Evolutionary conservation across 2,888 invertebrate species (phyloP), one percentile per base, ranked within the genome.

Genomic region (Rhyacophila evoluta): DNA sequence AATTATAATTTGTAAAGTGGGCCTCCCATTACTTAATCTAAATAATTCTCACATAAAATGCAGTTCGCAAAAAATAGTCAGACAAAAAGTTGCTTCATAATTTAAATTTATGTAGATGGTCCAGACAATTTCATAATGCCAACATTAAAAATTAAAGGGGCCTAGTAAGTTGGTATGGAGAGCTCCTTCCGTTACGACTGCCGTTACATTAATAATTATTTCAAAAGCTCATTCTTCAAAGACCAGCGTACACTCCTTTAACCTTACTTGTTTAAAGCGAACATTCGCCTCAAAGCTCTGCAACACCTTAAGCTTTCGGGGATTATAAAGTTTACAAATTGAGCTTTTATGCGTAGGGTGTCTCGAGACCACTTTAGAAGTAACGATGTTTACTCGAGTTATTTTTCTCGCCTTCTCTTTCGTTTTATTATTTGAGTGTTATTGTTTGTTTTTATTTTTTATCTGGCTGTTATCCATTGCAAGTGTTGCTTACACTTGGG

Each of bases 301-400:
- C 69, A 79, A 81, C 76, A 77, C 77, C 75, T 78, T 70, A 77
- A 75, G 74, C 77, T 81, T 77, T 72, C 41, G 81, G 72, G 79
- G 77, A 81, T 81, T 81, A 79, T 77, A 77, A 81, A 81, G 75
- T 81, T 79, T 75, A 79, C 79, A 81, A 81, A 81, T 81, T 81
- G 81, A 74, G 79, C 81, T 77, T 79, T 81, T 79, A 81, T 81
- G 78, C 78, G 69, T 33, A 33, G 75, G 78, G 75, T 75, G 36
- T 75, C 77, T 33, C 19, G 74, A 78, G 78, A 77, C 80, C 80
- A 80, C 80, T 80, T 80, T 75, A 78, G 73, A 78, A 55, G 75
- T 80, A 80, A 80, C 78, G 78, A 80, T 78, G 80, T 72, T 80
- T 80, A 75, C 28, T 78, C 28, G 27, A 36, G 68, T 77, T 74